Evolutionary conservation across 2,797 vertebrate genomes (phyloP).

Genomic region (Pseudopleuronectes americanus): DNA sequence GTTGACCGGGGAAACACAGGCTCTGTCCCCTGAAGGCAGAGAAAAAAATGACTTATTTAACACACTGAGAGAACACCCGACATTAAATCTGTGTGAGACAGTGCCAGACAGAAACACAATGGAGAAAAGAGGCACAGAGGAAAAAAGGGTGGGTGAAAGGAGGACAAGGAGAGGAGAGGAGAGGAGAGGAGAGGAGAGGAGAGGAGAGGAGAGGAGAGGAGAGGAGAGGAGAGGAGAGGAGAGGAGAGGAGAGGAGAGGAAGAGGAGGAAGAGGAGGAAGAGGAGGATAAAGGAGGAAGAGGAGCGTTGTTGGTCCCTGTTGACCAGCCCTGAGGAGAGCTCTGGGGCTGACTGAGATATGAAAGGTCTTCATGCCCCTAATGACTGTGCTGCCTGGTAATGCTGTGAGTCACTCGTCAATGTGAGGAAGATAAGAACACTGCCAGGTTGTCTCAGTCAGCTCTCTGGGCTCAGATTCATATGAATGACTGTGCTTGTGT

Average conservation of each 20-base stretch:
- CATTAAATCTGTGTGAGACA: slow-evolving; percentile 80
- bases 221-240: background rate
- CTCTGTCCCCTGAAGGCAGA: slow-evolving; percentile 70
- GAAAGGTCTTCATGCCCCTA: slow-evolving; percentile 77
- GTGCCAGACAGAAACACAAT: slow-evolving; percentile 68
- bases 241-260: slow-evolving; percentile 1
- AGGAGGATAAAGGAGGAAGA: background rate
- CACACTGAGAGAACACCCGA: slow-evolving; percentile 79
- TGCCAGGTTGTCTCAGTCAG: slow-evolving; percentile 62
- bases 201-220: background rate
- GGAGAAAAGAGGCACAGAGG: slow-evolving; percentile 53
- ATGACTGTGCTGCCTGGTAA: slow-evolving; percentile 70
- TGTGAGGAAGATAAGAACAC: slow-evolving; percentile 67
- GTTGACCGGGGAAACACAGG: slow-evolving; percentile 52
- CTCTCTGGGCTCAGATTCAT: slow-evolving; percentile 53
- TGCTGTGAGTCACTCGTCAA: slow-evolving; percentile 70
- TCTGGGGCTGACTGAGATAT: slow-evolving; percentile 70
- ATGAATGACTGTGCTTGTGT: slow-evolving; percentile 37
- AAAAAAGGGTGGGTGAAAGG: slow-evolving; percentile 39
- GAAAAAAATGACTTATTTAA: slow-evolving; percentile 79
- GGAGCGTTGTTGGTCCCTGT: slow-evolving; percentile 47
- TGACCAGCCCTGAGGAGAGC: slow-evolving; percentile 61
- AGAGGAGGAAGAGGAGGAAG: background rate
- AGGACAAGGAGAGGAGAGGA: background rate
- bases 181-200: background rate